phyloP scores from a whole-genome alignment of 2,113 vertebrate species.

The Pogona vitticeps region DNA sequence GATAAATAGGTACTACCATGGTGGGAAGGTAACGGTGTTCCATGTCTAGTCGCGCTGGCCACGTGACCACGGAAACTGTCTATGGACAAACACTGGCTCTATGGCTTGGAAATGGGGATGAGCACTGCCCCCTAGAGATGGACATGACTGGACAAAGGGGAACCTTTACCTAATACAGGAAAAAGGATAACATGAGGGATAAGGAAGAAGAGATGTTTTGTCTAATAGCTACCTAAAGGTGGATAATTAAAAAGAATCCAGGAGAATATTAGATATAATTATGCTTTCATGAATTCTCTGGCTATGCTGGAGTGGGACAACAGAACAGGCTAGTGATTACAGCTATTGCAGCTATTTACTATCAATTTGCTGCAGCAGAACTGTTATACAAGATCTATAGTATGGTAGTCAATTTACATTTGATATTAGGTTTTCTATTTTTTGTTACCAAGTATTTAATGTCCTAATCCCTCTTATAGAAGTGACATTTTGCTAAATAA shows the following conservation, averaged over 20 bases:
- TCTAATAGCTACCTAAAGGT: neutral
- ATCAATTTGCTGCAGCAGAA: neutral
- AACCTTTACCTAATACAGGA: no score
- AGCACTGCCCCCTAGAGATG: no score
- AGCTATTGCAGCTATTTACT: neutral
- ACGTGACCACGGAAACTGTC: no score
- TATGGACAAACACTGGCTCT: no score
- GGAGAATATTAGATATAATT: neutral
- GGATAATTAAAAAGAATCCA: conserved; percentile 11
- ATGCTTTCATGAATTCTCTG: conserved; percentile 11
- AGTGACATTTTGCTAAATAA: neutral
- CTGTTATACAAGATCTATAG: neutral
- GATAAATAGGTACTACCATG: no score
- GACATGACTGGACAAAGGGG: no score
- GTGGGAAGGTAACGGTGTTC: no score
- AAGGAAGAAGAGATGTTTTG: neutral
- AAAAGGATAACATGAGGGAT: neutral
- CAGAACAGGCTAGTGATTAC: neutral
- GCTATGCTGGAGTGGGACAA: neutral
- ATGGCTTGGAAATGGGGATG: no score
- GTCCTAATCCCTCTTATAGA: neutral
- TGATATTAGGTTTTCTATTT: neutral
- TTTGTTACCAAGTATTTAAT: neutral
- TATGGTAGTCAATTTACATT: neutral
- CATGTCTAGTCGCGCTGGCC: no score